Evolutionary conservation across 2,888 invertebrate species (phyloP).

Genomic region (Brachyptera risi): DNA sequence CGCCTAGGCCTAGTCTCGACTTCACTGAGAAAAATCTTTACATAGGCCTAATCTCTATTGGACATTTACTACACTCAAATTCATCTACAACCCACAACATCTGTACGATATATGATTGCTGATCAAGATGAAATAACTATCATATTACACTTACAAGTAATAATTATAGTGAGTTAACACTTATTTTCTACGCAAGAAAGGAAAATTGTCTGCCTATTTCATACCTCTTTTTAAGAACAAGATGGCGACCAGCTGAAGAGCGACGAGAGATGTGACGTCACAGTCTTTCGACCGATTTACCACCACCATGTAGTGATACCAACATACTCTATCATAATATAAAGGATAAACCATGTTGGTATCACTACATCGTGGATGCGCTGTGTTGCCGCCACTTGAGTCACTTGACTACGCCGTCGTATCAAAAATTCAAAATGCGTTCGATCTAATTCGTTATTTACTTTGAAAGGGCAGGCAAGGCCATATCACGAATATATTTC

Average conservation of each 20-base stretch:
- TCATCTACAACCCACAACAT: no score
- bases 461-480: no score
- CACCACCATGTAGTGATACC: no score
- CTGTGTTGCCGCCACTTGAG: no score
- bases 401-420: not conserved
- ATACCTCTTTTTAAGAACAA: constrained; percentile 14
- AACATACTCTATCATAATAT: no score
- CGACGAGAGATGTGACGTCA: constrained; percentile 1
- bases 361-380: no score
- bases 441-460: no score
- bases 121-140: not conserved
- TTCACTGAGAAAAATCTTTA: not conserved
- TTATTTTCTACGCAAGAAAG: not conserved
- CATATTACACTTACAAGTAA: not conserved
- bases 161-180: not conserved
- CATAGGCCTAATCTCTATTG: not conserved
- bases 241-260: constrained; percentile 7
- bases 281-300: not conserved
- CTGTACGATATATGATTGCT: no score
- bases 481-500: no score
- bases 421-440: not conserved
- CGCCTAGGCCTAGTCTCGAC: not conserved
- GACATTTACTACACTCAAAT: no score
- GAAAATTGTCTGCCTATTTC: constrained; percentile 5
- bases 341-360: no score